Conservation (phyloP, 2,888 invertebrate genomes). For the Ligdia adustata region DNA sequence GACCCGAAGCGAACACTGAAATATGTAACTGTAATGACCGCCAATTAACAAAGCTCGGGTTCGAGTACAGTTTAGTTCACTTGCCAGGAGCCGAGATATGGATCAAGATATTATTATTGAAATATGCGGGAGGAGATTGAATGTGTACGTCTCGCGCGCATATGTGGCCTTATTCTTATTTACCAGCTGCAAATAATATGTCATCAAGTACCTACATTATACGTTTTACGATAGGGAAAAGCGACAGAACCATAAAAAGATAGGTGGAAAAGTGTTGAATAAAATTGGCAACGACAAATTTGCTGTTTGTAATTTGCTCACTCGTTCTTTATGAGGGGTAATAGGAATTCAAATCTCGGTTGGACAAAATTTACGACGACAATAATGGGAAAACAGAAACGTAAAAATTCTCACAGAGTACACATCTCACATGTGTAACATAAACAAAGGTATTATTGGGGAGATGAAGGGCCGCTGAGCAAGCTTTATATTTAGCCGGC, state of each 20-base stretch:
- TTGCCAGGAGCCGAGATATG: constrained; percentile 49
- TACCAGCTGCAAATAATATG: constrained; percentile 23
- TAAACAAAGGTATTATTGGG: constrained; percentile 67
- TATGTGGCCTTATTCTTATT: constrained; percentile 22
- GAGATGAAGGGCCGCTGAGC: constrained; percentile 61
- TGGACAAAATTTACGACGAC: constrained; percentile 41
- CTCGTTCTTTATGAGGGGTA: constrained; percentile 20
- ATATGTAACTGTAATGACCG: constrained; percentile 78
- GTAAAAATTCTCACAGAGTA: constrained; percentile 44
- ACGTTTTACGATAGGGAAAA: constrained; percentile 32
- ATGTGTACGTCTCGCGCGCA: constrained; percentile 6
- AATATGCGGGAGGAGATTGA: constrained; percentile 32
- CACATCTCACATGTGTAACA: constrained; percentile 52
- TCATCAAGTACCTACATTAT: constrained; percentile 7
- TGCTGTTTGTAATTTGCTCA: constrained; percentile 12
- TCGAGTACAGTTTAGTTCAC: constrained; percentile 63
- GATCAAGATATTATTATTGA: constrained; percentile 38
- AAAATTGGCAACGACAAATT: constrained; percentile 9
- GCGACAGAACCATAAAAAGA: constrained; percentile 25
- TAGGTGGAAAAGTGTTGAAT: constrained; percentile 13
- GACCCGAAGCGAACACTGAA: constrained; percentile 60
- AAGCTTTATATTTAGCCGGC: constrained; percentile 59
- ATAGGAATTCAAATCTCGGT: constrained; percentile 31
- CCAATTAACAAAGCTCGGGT: constrained; percentile 78
- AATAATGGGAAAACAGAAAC: constrained; percentile 42